Evolutionary conservation across 2,113 vertebrate species (phyloP), one percentile per base, ranked within the genome.

Genomic region (Morone chrysops): DNA sequence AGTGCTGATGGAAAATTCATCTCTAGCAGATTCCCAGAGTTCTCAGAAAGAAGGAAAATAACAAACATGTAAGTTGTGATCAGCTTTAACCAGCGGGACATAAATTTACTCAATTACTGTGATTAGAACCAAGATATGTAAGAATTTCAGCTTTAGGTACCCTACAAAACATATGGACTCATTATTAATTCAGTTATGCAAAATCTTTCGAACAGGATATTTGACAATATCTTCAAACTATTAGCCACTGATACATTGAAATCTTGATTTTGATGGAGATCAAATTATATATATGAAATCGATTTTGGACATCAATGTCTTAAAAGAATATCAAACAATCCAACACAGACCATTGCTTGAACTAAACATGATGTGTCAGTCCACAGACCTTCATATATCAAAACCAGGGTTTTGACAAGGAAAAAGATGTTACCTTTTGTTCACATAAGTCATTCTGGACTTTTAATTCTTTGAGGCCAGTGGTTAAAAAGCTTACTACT

Each of bases 401-500:
- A 45, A 36, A 9, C 13, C 43, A 48, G 51, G 9, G 13, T 48
- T 51, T 20, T 38, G 14, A 69, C 16, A 20, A 62, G 17, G 2
- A 70, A 38, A 31, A 53, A 56, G 2, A 17, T 48, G 22, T 70
- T 16, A 31, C 50, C 17, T 43, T 31, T 68, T 31, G 38, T 8
- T 71, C 17, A 73, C 53, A 17, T 61, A 50, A 69, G 41, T 47
- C 16, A 63, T n/a, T 48, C 8, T 20, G 3, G 13, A 67, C 61
- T 70, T 75, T 50, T 41, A 53, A 56, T 25, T 73, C 3, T 61
- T 63, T 56, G 17, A 84, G 86, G 60, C 40, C 57, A 36, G 56
- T 66, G 78, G 43, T 82, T 86, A 75, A 82, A 87, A 87, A 45
- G 86, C 78, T 86, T 67, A 66, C 51, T n/a, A 16, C 53, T 69